These are phyloP conservation scores for Archilochus colubris DNA, from an alignment of 2,113 vertebrate genomes.

Conservation along the genomic window DNA sequence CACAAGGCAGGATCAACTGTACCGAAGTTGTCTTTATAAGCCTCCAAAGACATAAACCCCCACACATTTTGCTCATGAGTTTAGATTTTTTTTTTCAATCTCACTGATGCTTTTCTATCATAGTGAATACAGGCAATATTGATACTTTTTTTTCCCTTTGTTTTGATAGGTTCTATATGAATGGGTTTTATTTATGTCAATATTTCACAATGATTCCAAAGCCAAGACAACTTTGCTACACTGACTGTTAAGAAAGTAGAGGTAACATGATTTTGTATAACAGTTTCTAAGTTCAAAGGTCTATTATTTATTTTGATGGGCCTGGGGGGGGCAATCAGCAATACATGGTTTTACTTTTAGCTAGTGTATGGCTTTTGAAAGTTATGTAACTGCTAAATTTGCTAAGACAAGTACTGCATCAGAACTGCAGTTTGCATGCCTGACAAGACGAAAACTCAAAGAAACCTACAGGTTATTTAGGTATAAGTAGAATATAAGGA, in stretches of 20 bases:
- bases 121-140: accelerated
- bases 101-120: not conserved
- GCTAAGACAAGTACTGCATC: not conserved
- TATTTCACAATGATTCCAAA: not conserved
- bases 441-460: not conserved
- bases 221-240: not conserved
- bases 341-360: not conserved
- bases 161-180: not conserved
- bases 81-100: not conserved
- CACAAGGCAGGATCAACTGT: conserved; percentile 9
- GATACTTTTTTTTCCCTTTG: not conserved
- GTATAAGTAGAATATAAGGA: not conserved
- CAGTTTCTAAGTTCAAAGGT: not conserved
- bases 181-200: too few relatives aligned
- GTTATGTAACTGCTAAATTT: not conserved
- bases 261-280: not conserved
- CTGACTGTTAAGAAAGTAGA: not conserved
- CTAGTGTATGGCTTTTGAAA: not conserved
- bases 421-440: not conserved
- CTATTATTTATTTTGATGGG: not conserved
- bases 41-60: not conserved
- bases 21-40: not conserved
- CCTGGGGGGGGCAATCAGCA: not conserved
- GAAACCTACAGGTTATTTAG: not conserved
- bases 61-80: not conserved